Conservation (phyloP, 2,888 invertebrate genomes). For the Ctenicera cuprea region DNA sequence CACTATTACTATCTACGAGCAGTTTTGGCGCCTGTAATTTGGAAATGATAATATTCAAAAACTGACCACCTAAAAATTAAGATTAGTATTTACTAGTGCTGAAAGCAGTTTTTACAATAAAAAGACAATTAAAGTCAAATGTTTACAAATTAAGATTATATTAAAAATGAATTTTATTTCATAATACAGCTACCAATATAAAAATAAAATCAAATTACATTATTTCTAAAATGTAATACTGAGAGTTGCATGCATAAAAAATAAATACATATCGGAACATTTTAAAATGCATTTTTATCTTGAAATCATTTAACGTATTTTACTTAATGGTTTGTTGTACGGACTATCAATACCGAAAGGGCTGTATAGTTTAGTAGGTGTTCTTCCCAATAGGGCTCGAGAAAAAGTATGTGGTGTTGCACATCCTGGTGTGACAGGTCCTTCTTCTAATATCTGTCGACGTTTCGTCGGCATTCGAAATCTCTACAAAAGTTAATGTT, state of each 20-base stretch:
- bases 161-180: background rate
- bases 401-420: slow-evolving; percentile 73
- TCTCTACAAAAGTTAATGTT: slow-evolving; percentile 69
- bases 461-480: slow-evolving; percentile 75
- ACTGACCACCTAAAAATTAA: no score
- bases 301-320: slow-evolving; percentile 14
- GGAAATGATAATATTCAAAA: no score
- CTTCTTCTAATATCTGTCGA: slow-evolving; percentile 75
- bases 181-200: slow-evolving; percentile 10
- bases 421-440: slow-evolving; percentile 73
- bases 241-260: slow-evolving; percentile 10
- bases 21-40: no score
- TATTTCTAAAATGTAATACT: slow-evolving; percentile 26
- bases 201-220: slow-evolving; percentile 4
- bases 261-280: background rate
- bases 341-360: slow-evolving; percentile 87
- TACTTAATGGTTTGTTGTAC: slow-evolving; percentile 38
- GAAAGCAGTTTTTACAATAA: no score
- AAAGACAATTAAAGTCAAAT: no score
- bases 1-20: no score
- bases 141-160: no score
- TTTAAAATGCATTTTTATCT: background rate
- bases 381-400: slow-evolving; percentile 76
- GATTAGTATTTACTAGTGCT: no score
- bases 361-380: slow-evolving; percentile 84